phyloP scores from a whole-genome alignment of 2,113 vertebrate genomes.

The Marmota monax region DNA sequence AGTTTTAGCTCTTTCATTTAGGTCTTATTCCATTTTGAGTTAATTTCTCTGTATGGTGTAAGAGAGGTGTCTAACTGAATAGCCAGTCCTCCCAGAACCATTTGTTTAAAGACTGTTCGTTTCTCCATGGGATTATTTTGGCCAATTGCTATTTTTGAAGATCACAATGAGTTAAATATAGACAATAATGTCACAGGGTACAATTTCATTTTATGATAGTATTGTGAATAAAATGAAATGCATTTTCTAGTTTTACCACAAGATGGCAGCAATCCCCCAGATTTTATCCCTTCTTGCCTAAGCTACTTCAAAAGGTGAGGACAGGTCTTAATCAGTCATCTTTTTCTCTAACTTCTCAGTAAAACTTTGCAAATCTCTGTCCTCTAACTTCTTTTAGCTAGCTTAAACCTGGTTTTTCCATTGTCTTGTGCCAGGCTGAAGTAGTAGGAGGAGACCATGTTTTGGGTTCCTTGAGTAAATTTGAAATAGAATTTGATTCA shows the following conservation, averaged over 20 bases:
- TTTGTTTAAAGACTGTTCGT: not conserved
- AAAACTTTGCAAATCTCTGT: not conserved
- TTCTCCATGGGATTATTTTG: not conserved
- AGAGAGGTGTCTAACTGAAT: not conserved
- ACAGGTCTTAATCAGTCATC: not conserved
- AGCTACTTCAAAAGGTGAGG: not conserved
- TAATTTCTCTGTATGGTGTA: not conserved
- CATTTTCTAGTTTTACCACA: not conserved
- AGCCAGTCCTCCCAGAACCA: not conserved
- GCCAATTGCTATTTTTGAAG: not conserved
- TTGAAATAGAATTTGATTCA: not conserved
- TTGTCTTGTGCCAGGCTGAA: not conserved
- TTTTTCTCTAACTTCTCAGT: not conserved
- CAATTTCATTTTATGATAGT: not conserved
- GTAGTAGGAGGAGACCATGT: not conserved
- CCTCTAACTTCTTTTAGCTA: not conserved
- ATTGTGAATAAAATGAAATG: not conserved
- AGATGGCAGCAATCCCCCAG: constrained; percentile 57
- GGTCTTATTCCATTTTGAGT: not conserved
- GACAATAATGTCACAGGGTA: not conserved
- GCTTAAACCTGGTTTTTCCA: not conserved
- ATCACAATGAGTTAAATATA: not conserved
- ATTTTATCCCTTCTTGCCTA: not conserved
- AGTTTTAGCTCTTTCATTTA: not conserved
- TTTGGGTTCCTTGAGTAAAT: not conserved